Evolutionary conservation across 1,140 invertebrate genomes (phyloP), one percentile per base, ranked within the genome.

Genomic region (Sweltsa coloradensis): DNA sequence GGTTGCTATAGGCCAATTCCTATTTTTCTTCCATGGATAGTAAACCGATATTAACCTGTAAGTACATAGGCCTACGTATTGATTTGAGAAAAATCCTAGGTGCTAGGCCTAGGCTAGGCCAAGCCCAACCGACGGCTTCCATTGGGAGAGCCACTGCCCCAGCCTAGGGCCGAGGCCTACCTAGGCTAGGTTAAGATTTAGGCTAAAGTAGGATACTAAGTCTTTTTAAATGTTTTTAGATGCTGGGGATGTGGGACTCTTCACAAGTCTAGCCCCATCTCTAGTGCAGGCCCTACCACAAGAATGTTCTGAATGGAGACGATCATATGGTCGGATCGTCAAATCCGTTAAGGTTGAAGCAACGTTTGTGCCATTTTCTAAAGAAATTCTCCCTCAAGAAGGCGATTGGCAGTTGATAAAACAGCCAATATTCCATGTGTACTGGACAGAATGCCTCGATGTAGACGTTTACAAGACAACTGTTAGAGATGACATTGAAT

Each of bases 391-490:
- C 21, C 77, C 81, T 14, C 65, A 73, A 40, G 83, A 86, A 52
- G 76, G 79, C 53, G 72, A 79, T 55, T 81, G 76, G 68, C 80
- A 83, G 57, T 71, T 95, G 21, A 71, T 91, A 37, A 81, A 86
- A 51, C 80, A 86, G 52, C 88, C 90, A 19, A 83, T 95, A 60
- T 83, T 97, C 59, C 90, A 97, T 65, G 90, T 90, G 43, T 97
- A 85, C 68, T 94, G 91, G 82, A 93, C 85, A 34, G 91, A 95
- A 66, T 95, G 91, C 70, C 75, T 78, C 89, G 92, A 96, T 74
- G 68, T 93, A 51, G 92, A 97, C 63, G 71, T 78, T 26, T 96
- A 96, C 60, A 94, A 94, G 70, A 73, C 76, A 41, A 79, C 70
- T 41, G 73, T 89, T 6, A 81, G 79, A 67, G 91, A 96, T 62